These are phyloP conservation scores for Colletes gigas DNA, from an alignment of 1,140 invertebrate genomes.

Conservation along the genomic window DNA sequence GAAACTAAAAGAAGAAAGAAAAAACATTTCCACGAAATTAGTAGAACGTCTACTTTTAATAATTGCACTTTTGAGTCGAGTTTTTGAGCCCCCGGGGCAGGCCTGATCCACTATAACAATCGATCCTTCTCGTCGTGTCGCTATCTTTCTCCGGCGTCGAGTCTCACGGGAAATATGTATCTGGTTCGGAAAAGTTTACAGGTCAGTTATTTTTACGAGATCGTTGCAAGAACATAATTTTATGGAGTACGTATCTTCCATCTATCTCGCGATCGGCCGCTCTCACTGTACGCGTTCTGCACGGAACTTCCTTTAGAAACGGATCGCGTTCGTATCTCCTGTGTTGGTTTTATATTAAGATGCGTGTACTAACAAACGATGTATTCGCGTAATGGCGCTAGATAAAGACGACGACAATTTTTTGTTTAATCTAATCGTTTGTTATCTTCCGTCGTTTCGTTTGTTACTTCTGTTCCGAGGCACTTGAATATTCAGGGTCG, in stretches of 20 bases:
- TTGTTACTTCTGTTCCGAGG: no score
- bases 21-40: no score
- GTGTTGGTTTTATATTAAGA: not conserved
- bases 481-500: no score
- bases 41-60: no score
- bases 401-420: no score
- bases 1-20: no score
- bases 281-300: not conserved
- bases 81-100: no score
- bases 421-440: no score
- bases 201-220: slow-evolving; percentile 14
- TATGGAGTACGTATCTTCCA: not conserved
- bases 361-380: not conserved
- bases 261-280: not conserved
- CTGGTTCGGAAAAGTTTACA: not conserved
- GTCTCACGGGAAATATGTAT: no score
- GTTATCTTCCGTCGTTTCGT: no score
- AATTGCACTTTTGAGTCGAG: no score
- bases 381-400: no score
- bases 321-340: not conserved
- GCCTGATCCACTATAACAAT: not conserved
- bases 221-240: not conserved
- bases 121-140: not conserved
- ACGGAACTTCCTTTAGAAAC: not conserved
- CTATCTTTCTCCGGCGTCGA: not conserved